Evolutionary conservation across 1,140 invertebrate species (phyloP), one percentile per base, ranked within the genome.

Genomic region (Tetragonula clypearis): DNA sequence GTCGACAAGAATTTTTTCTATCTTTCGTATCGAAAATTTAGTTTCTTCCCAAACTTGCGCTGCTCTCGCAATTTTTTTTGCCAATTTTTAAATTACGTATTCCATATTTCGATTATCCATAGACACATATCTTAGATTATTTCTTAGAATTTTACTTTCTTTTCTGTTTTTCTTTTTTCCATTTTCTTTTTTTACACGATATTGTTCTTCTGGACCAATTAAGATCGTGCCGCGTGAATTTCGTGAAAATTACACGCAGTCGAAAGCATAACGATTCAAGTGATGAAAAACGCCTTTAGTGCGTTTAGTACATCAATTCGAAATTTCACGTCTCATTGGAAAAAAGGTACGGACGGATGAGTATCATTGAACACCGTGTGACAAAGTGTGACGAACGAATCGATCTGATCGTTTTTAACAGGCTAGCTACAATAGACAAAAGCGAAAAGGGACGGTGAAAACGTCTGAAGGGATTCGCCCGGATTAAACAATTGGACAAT

Each of bases 401-500:
- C 23, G 71, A n/a, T 74, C 4, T 55, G 49, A 74, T 26, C n/a
- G n/a, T 30, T 35, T 30, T 30, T 19, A 35, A 9, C 17, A 68
- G 30, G 17, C 26, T 9, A 30, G 8, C 58, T 19, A 30, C 9
- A 35, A 21, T 35, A 35, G 19, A 1, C 21, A 68, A 35, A 30
- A 68, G 30, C 17, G 19, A 68, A 35, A 68, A 49, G 0, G 41
- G 41, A 41, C 26, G 68, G 49, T 49, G 35, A 55, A 30, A 79
- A 35, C n/a, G 62, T 75, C 69, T 41, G 41, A n/a, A 71, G 23
- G 55, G 56, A 30, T 73, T 56, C 35, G 58, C 15, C n/a, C 60
- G 73, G 12, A 30, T 30, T 60, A 84, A 84, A 79, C 17, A 23
- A 60, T 80, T 84, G 81, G 76, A 87, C 81, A 8, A 68, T 35